These are phyloP conservation scores for Brotula barbata DNA, from an alignment of 2,797 vertebrate genomes.

Conservation along the genomic window DNA sequence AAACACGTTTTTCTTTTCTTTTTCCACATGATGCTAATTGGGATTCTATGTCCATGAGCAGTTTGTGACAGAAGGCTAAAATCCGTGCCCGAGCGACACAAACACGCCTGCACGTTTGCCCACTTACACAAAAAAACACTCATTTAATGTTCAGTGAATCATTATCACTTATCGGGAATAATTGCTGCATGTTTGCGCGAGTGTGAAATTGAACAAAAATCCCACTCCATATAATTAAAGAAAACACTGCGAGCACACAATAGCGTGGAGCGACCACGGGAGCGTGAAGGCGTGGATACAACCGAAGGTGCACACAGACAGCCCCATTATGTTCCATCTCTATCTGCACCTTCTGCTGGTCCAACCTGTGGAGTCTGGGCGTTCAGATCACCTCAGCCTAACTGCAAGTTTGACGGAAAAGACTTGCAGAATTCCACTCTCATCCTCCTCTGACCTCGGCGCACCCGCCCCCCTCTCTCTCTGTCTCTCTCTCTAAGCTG, in stretches of 20 bases:
- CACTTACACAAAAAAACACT: conserved; percentile 49
- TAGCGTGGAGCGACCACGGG: conserved; percentile 53
- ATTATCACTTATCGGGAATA: conserved; percentile 76
- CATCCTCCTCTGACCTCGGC: conserved; percentile 38
- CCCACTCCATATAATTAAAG: conserved; percentile 75
- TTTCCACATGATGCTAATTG: conserved; percentile 36
- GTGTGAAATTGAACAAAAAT: conserved; percentile 80
- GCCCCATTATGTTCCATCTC: conserved; percentile 49
- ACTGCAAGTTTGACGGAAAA: conserved; percentile 19
- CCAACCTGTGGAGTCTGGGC: conserved; percentile 44
- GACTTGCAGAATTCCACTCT: conserved; percentile 35
- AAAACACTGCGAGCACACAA: conserved; percentile 68
- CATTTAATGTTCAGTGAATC: conserved; percentile 68
- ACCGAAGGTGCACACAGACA: conserved; percentile 45
- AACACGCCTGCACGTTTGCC: conserved; percentile 27
- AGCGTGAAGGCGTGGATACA: conserved; percentile 57
- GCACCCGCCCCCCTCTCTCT: conserved; percentile 27
- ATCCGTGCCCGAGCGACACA: conserved; percentile 32
- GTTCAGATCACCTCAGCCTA: background rate
- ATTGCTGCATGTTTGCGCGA: conserved; percentile 75
- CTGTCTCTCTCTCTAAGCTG: conserved; percentile 50
- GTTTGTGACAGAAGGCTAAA: conserved; percentile 44
- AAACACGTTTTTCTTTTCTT: conserved; percentile 11
- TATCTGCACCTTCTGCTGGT: conserved; percentile 35
- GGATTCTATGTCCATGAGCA: conserved; percentile 38